Conservation (phyloP, 2,888 invertebrate species). For the Seladonia tumulorum region DNA sequence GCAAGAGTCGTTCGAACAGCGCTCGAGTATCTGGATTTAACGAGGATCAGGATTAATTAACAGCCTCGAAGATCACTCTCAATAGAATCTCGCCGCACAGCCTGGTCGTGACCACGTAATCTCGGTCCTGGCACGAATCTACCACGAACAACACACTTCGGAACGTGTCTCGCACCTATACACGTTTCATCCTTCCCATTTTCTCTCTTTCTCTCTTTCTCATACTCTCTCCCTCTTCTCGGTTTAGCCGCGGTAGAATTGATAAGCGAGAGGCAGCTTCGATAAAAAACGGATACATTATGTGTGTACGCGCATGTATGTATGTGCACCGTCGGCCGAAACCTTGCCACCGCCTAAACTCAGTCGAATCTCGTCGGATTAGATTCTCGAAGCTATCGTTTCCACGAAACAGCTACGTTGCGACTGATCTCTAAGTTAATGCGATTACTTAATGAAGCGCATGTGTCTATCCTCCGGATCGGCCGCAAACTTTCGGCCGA, state of each 20-base stretch:
- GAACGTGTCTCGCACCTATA: slow-evolving; percentile 10
- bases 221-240: slow-evolving; percentile 24
- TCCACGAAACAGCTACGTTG: not conserved
- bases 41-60: not conserved
- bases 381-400: not conserved
- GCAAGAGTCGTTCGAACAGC: not conserved
- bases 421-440: not conserved
- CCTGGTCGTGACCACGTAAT: slow-evolving; percentile 64
- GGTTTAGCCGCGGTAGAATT: slow-evolving; percentile 57
- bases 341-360: not conserved
- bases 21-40: not conserved
- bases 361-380: not conserved
- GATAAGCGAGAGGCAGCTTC: slow-evolving; percentile 67
- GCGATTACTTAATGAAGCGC: not conserved
- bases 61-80: slow-evolving; percentile 32
- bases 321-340: slow-evolving; percentile 19
- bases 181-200: not conserved
- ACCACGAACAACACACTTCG: slow-evolving; percentile 38
- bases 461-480: not conserved
- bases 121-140: slow-evolving; percentile 59
- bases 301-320: slow-evolving; percentile 36
- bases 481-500: not conserved
- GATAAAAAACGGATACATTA: slow-evolving; percentile 50
- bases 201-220: not conserved
- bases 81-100: slow-evolving; percentile 65